Base-by-base conservation (phyloP, 2,797 vertebrate genomes). In the Enteromius treurensis region DNA sequence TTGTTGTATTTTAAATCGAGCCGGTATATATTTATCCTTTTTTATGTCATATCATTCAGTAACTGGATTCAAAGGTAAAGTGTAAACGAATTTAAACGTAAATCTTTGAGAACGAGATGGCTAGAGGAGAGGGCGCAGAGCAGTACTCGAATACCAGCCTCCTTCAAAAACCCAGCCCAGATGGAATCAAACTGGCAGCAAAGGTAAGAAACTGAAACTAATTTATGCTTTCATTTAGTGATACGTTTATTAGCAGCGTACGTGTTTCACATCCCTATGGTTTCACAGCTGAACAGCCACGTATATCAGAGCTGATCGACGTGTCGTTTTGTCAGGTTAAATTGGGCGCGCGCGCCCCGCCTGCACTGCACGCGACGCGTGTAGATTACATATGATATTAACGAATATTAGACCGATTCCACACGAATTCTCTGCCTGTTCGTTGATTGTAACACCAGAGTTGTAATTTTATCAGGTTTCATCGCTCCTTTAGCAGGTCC, bases 101-200 rank as follows among this genome's bases (percentile, higher is more conserved):
- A 21, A 75, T 58, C 45, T 49, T 77, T 7, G 70, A 13, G 19
- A 77, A 23, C 47, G 79, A 58, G 5, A 96, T 96, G 95, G 94
- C 94, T 1, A 95, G 91, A 89, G 95, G 95, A 89, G 94, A 94
- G 77, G 94, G 94, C 80, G 89, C 87, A 0, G 95, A 95, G 80
- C 94, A 95, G 84, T 95, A 87, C 86, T 93, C 93, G 21, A 94
- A 92, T 76, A 85, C 92, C 77, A 95, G 86, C 88, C 89, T 96
- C 47, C 85, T 96, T 70, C 90, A 89, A 34, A 93, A 94, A 92
- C 85, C 6, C 10, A 86, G 47, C 77, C 42, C 90, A 26, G 91
- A 92, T 80, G 88, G 68, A 42, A 68, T 89, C 68, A 80, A 86
- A 69, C 79, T 92, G 7, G 68, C 87, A 0, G 86, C 14, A 11